A percentile compares a stretch with the other conserved stretches of the same genome.
Evolutionary conservation across 2,113 vertebrate genomes (phyloP).

Genomic region (Bos indicus): DNA sequence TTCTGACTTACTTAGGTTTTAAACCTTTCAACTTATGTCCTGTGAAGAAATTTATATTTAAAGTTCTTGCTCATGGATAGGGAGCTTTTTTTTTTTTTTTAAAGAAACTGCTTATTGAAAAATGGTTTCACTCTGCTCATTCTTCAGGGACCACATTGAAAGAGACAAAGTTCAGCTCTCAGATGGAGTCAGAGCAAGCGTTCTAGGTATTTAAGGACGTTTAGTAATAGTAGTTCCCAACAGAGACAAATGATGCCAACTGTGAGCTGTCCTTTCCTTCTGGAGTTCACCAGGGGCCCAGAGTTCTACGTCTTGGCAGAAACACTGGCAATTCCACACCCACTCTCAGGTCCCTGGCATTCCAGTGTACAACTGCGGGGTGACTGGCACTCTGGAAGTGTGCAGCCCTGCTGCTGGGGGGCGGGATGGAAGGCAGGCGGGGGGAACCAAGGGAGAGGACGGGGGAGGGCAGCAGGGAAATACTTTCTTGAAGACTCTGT

Average conservation of each 20-base stretch:
- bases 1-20: neutral
- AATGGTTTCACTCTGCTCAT: neutral
- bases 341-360: neutral
- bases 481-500: neutral
- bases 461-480: rapidly evolving
- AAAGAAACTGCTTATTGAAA: neutral
- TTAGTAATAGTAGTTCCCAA: neutral
- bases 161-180: neutral
- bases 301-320: neutral
- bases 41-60: neutral
- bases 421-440: neutral
- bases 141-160: neutral
- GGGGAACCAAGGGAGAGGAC: rapidly evolving
- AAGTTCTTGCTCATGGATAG: neutral
- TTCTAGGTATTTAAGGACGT: neutral
- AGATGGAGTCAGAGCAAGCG: neutral
- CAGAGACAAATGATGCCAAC: neutral
- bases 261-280: neutral
- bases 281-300: neutral
- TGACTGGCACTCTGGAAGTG: neutral
- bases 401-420: neutral
- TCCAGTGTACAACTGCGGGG: neutral
- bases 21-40: neutral
- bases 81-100: neutral
- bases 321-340: neutral